phyloP scores from a whole-genome alignment of 1,140 invertebrate species.

The Olivierus martensii region DNA sequence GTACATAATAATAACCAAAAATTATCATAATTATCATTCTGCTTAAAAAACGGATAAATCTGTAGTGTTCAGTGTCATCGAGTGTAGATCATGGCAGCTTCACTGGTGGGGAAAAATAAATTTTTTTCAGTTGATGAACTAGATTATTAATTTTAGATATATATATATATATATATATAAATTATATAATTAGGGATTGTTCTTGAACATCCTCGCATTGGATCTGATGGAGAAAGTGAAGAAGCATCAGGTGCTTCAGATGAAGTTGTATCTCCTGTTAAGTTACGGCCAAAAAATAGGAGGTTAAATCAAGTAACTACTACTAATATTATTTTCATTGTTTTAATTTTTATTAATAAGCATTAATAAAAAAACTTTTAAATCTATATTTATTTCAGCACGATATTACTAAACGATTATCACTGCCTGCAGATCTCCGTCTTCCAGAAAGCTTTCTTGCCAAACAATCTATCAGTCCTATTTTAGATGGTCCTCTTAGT shows the following conservation, averaged over 20 bases:
- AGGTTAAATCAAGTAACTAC: constrained; percentile 32
- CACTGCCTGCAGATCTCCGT: constrained; percentile 44
- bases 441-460: constrained; percentile 46
- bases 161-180: constrained; percentile 16
- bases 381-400: constrained; percentile 22
- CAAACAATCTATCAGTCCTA: constrained; percentile 37
- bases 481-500: constrained; percentile 33
- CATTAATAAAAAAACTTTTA: too few species aligned
- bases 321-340: too few species aligned
- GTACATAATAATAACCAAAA: too few species aligned
- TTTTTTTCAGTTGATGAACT: too few species aligned
- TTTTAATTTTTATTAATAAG: too few species aligned
- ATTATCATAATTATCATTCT: too few species aligned
- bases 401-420: constrained; percentile 47
- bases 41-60: too few species aligned
- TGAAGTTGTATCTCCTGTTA: constrained; percentile 36
- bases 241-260: constrained; percentile 42
- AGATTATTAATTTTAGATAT: too few species aligned
- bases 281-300: constrained; percentile 27
- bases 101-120: too few species aligned
- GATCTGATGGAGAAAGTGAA: constrained; percentile 46
- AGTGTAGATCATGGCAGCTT: too few species aligned
- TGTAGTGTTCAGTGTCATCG: too few species aligned
- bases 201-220: constrained; percentile 42
- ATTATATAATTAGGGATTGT: constrained; percentile 44